Conservation (phyloP, 1,140 invertebrate species). For the Bombus consobrinus region DNA sequence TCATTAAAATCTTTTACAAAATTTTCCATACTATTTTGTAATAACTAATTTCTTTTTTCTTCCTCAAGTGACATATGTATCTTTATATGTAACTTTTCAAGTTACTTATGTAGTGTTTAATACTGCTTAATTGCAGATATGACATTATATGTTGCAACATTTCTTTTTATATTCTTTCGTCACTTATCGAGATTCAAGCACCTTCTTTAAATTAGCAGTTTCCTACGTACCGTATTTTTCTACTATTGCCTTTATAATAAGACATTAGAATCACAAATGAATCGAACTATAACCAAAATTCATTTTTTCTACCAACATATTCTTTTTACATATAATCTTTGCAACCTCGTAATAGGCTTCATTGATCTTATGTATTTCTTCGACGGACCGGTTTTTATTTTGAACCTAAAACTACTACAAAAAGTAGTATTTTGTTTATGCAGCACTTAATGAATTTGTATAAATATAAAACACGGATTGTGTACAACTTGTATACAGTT, state of each 20-base stretch:
- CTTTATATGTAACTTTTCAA: neutral
- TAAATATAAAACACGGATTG: slow-evolving; percentile 43
- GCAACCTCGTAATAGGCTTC: slow-evolving; percentile 19
- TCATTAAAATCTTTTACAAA: neutral
- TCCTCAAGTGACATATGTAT: neutral
- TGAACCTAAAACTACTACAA: neutral
- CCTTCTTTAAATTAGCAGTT: slow-evolving; percentile 16
- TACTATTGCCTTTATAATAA: slow-evolving; percentile 12
- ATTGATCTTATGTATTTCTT: neutral
- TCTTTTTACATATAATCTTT: slow-evolving; percentile 15
- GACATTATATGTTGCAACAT: slow-evolving; percentile 14
- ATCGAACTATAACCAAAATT: slow-evolving; percentile 20
- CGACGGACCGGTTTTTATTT: slow-evolving; percentile 10
- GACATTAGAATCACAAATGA: neutral
- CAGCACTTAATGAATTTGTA: slow-evolving; percentile 37
- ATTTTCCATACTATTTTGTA: neutral
- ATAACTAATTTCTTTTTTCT: neutral
- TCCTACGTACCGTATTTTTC: neutral
- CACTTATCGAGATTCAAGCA: slow-evolving; percentile 25
- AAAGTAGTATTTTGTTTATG: neutral
- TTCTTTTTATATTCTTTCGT: neutral
- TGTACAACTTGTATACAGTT: slow-evolving; percentile 42
- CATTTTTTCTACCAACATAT: slow-evolving; percentile 3
- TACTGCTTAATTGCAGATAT: slow-evolving; percentile 7
- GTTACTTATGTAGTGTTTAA: neutral